A percentile compares a stretch with the other conserved stretches of the same genome.
These are phyloP conservation scores for Lasioglossum malachurum DNA, from an alignment of 2,888 invertebrate genomes.

Conservation along the genomic window DNA sequence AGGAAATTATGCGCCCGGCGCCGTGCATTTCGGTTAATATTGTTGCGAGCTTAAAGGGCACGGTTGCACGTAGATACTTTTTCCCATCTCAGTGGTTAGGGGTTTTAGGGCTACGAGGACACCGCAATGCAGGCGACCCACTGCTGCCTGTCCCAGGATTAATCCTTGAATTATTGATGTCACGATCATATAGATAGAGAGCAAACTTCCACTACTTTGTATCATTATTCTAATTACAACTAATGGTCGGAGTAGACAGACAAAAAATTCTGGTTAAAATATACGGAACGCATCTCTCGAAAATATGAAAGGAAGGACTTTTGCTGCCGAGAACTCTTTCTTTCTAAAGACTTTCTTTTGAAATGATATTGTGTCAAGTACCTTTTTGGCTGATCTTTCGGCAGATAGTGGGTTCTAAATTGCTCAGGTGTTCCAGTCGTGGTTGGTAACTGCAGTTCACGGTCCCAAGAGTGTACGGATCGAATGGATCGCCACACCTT, in stretches of 20 bases:
- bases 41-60: constrained; percentile 4
- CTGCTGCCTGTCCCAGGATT: constrained; percentile 12
- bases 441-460: constrained; percentile 93
- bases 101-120: constrained; percentile 49
- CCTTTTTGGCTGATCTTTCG: constrained; percentile 93
- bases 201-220: background rate
- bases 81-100: constrained; percentile 1
- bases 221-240: background rate
- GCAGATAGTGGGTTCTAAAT: constrained; percentile 89
- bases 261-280: background rate
- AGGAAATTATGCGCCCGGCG: constrained; percentile 7
- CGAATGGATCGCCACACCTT: constrained; percentile 95
- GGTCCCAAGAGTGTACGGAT: constrained; percentile 93
- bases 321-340: too few species aligned
- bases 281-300: background rate
- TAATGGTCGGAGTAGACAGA: background rate
- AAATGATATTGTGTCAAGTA: constrained; percentile 78
- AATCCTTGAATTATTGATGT: constrained; percentile 19
- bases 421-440: constrained; percentile 89
- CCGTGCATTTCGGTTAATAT: constrained; percentile 18
- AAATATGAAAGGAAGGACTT: background rate
- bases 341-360: background rate
- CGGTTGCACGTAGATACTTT: constrained; percentile 7
- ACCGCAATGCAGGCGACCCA: constrained; percentile 69
- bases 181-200: background rate